Base-by-base conservation (phyloP, 2,113 vertebrate genomes). In the Tragelaphus strepsiceros region DNA sequence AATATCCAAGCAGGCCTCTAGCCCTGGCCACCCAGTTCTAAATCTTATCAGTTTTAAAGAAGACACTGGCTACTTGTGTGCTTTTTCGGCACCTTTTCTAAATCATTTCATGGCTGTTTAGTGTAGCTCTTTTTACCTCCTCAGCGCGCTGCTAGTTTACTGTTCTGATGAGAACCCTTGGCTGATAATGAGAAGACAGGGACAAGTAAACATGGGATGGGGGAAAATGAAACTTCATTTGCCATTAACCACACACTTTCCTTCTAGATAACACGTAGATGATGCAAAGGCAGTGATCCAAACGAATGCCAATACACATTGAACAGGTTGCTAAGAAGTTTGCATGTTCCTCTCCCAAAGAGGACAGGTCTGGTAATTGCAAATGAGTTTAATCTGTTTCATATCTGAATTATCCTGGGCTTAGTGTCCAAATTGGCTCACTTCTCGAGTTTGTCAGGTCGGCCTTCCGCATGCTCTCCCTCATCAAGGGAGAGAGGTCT, bases 371-470 rank as follows among this genome's bases (percentile, higher is more conserved):
- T 95, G 80, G 26, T 96, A 54, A 98, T 90, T 97, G 96, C 91
- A 97, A 93, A 96, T 82, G 96, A 97, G 83, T 94, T 98, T 92
- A 97, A 96, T 96, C 86, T 92, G 81, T 82, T 96, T 93, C 96
- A 87, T 82, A 85, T 98, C 86, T 91, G 89, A 90, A 96, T 97
- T 95, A 84, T 80, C 83, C 58, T 84, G 91, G 89, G 83, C 43
- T 97, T 77, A 13, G 21, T 53, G 64, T 62, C 89, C 58, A 86
- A 62, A 86, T 35, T 77, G 90, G 74, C 61, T 97, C 46, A 10
- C 84, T 80, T 59, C 93, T 95, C 1, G 2, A 61, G 49, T 78
- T 88, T 86, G 30, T 95, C 84, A 83, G 77, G 74, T 96, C 43
- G 21, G 32, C 49, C 67, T 81, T 39, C 16, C 26, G 30, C n/a